phyloP scores from a whole-genome alignment of 2,888 invertebrate genomes.

The Lithophane socia region DNA sequence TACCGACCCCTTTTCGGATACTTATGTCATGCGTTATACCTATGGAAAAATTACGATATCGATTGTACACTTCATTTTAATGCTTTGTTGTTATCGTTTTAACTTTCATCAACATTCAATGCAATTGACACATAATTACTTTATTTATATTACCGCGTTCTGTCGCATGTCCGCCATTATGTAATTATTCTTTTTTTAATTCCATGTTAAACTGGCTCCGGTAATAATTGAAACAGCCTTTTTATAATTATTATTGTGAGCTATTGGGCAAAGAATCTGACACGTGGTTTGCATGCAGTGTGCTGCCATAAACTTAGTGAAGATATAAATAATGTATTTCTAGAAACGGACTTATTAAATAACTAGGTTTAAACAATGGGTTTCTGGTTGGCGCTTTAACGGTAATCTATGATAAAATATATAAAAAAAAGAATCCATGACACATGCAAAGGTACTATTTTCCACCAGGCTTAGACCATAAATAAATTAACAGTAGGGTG shows the following conservation, averaged over 20 bases:
- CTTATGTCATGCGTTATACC: neutral
- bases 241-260: slow-evolving; percentile 8
- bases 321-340: slow-evolving; percentile 12
- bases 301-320: slow-evolving; percentile 45
- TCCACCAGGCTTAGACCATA: too few relatives aligned
- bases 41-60: neutral
- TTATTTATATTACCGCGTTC: neutral
- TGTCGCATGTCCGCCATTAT: slow-evolving; percentile 1
- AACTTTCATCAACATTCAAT: neutral
- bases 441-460: too few relatives aligned
- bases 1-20: neutral
- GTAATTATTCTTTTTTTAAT: slow-evolving; percentile 1
- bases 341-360: slow-evolving; percentile 27
- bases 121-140: neutral
- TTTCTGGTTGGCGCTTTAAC: neutral
- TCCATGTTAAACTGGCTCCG: neutral
- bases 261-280: slow-evolving; percentile 5
- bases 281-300: slow-evolving; percentile 34
- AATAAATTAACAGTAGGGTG: too few relatives aligned
- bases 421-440: too few relatives aligned
- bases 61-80: neutral
- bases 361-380: neutral
- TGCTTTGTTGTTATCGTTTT: neutral
- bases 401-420: neutral
- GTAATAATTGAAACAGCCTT: slow-evolving; percentile 13